phyloP scores from a whole-genome alignment of 2,888 invertebrate genomes.

The Galerucella nymphaeae region DNA sequence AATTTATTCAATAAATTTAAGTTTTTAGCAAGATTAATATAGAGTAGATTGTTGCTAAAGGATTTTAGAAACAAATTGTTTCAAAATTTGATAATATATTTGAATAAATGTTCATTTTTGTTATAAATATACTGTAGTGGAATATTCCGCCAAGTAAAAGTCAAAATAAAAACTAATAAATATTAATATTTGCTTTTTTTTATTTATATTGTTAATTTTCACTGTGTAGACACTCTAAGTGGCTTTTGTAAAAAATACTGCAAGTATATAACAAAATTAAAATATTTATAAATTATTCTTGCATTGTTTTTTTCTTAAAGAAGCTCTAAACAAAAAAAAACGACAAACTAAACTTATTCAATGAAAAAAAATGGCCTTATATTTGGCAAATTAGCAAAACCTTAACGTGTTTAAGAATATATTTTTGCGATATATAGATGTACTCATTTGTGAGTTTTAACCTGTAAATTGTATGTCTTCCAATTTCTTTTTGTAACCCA shows the following conservation, averaged over 20 bases:
- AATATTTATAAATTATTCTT: background rate
- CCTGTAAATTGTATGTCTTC: slow-evolving; percentile 56
- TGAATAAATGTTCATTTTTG: too few relatives aligned
- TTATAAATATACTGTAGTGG: too few relatives aligned
- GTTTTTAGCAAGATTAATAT: background rate
- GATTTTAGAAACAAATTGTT: too few relatives aligned
- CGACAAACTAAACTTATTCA: slow-evolving; percentile 54
- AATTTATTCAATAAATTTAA: background rate
- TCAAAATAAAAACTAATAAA: background rate
- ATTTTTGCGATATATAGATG: slow-evolving; percentile 60
- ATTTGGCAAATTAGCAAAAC: slow-evolving; percentile 52
- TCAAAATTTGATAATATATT: too few relatives aligned
- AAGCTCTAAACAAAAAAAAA: slow-evolving; percentile 12
- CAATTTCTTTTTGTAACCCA: slow-evolving; percentile 47
- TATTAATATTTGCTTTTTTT: background rate
- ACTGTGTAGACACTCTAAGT: background rate
- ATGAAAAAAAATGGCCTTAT: slow-evolving; percentile 62
- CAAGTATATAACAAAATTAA: background rate
- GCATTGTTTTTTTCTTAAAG: slow-evolving; percentile 1
- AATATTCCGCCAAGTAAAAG: too few relatives aligned
- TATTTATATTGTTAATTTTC: background rate
- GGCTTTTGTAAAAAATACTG: background rate
- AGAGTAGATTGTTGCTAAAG: too few relatives aligned
- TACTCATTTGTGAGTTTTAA: slow-evolving; percentile 32
- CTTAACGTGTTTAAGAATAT: slow-evolving; percentile 59